Evolutionary conservation across 64 coral and sea anemone species (phyloP).

Genomic region (Orbicella faveolata): DNA sequence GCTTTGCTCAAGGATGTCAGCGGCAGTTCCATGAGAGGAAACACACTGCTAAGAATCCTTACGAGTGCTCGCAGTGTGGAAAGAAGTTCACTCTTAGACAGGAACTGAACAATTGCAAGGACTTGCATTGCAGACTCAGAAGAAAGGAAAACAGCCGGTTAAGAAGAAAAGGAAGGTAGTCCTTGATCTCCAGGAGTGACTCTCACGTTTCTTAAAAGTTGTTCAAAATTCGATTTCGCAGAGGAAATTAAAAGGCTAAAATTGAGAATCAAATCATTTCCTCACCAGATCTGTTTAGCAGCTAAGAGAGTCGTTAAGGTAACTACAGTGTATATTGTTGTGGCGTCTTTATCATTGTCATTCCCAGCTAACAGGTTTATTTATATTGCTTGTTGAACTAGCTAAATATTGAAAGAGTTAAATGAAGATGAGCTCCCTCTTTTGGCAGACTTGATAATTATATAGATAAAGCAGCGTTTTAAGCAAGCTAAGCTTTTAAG

Average conservation of each 20-base stretch:
- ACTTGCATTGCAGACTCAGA: background rate
- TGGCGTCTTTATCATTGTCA: too few relatives aligned
- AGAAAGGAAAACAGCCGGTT: background rate
- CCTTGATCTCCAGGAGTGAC: too few relatives aligned
- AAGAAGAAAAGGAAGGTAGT: background rate
- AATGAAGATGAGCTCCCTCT: too few relatives aligned
- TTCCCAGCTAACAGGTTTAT: too few relatives aligned
- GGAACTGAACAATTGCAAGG: background rate
- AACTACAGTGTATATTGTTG: too few relatives aligned
- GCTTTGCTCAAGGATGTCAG: slow-evolving; percentile 20
- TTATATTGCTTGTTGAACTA: background rate
- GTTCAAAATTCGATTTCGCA: too few relatives aligned
- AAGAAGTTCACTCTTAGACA: slow-evolving; percentile 6
- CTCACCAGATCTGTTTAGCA: background rate
- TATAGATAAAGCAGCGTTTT: too few relatives aligned
- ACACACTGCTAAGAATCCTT: slow-evolving; percentile 3
- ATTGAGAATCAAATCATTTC: background rate
- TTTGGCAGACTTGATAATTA: too few relatives aligned
- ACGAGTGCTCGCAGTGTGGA: background rate
- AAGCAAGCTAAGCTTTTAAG: too few relatives aligned
- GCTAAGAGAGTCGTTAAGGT: too few relatives aligned
- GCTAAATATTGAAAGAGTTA: background rate
- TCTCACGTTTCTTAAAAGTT: too few relatives aligned
- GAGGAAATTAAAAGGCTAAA: too few relatives aligned
- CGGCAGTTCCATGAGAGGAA: slow-evolving; percentile 4